phyloP scores from a whole-genome alignment of 2,888 invertebrate species.

The Calameuta idolon region DNA sequence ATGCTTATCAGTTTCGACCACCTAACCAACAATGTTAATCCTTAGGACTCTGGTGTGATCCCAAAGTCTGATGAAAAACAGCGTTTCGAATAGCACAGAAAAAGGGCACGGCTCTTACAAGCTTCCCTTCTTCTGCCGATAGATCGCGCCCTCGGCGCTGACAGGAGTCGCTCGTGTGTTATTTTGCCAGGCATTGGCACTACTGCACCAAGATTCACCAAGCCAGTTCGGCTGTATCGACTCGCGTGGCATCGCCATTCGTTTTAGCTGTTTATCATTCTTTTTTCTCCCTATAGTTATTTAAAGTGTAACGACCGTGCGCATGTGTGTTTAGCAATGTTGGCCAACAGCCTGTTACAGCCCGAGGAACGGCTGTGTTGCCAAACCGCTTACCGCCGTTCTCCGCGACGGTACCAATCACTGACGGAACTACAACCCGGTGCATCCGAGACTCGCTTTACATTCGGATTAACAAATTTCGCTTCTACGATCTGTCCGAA shows the following conservation, averaged over 20 bases:
- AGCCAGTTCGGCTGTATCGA: neutral
- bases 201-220: neutral
- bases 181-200: neutral
- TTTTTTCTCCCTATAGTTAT: constrained; percentile 29
- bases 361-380: constrained; percentile 43
- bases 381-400: constrained; percentile 37
- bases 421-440: constrained; percentile 39
- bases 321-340: constrained; percentile 32
- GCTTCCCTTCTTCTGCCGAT: neutral
- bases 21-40: neutral
- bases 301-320: constrained; percentile 47
- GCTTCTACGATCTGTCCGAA: neutral
- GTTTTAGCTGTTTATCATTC: neutral
- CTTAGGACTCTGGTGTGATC: neutral
- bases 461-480: neutral
- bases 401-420: constrained; percentile 36
- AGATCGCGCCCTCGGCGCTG: neutral
- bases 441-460: constrained; percentile 27
- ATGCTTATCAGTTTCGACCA: neutral
- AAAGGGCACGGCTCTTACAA: neutral
- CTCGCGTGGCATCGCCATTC: neutral
- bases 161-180: neutral
- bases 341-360: constrained; percentile 49
- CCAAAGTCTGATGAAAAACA: neutral
- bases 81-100: neutral